These are phyloP conservation scores for Tolmerus cingulatus DNA, from an alignment of 2,888 invertebrate species.

Conservation along the genomic window DNA sequence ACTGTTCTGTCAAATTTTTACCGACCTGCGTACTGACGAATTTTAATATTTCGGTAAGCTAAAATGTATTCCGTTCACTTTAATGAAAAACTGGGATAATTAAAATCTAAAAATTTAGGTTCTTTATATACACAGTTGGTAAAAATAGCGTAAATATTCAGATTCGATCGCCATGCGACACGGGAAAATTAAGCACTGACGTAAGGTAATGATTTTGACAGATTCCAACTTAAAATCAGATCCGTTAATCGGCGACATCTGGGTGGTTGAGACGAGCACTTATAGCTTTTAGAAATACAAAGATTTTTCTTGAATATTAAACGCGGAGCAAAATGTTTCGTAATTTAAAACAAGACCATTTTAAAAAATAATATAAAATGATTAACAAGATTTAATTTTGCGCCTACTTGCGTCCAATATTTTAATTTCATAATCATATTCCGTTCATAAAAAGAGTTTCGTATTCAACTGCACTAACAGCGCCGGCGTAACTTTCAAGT, in stretches of 20 bases:
- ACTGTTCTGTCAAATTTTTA: slow-evolving; percentile 5
- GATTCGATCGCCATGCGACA: background rate
- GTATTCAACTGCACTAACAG: background rate
- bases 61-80: background rate
- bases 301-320: background rate
- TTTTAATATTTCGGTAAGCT: background rate
- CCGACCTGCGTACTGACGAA: background rate
- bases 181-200: slow-evolving; percentile 14
- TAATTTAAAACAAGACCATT: background rate
- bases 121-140: background rate
- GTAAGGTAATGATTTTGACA: background rate
- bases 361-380: background rate
- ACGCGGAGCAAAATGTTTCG: background rate
- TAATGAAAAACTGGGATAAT: background rate
- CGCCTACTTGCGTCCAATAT: too few species aligned
- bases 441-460: background rate
- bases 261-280: background rate
- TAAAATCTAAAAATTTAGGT: background rate
- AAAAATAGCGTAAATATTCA: background rate
- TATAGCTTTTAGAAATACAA: background rate
- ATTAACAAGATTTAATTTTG: too few species aligned
- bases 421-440: too few species aligned
- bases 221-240: background rate
- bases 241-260: background rate
- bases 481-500: background rate